Base-by-base conservation (phyloP, 2,888 invertebrate species). In the Drosophila aldrichi region DNA sequence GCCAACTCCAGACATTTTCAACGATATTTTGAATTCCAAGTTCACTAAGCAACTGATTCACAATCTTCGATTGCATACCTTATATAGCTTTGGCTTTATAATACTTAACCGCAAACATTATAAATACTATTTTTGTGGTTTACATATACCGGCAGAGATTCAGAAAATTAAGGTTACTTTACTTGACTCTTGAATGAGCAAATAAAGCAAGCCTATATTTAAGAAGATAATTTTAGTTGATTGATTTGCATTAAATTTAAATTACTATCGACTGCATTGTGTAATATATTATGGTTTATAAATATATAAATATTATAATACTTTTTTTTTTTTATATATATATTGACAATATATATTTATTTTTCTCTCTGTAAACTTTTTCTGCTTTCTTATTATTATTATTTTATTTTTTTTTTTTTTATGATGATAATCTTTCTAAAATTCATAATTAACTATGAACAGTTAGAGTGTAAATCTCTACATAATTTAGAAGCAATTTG, bases 1-100 rank as follows among this genome's bases (percentile, higher is more conserved):
- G 18, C 18, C 38, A 16, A 36, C 9, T n/a, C 20, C 41, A 10
- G 29, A 6, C 79, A 75, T 75, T 2, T 36, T 46, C 8, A 1
- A 2, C 29, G 16, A 16, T n/a, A 6, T 29, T 0, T 29, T 0
- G 2, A 46, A 49, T 55, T 20, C n/a, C 9, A 41, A 56, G n/a
- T 44, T 48, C n/a, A 16, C 18, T 48, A 10, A 25, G 16, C 14
- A 44, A 75, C 74, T 78, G 46, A 74, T 40, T 43, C 20, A 34
- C 5, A 34, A 14, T 8, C 8, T 7, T 8, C 5, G 0, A 3
- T 10, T 1, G 1, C 7, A 8, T 34, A 16, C 10, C 38, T 44
- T 62, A 51, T 58, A 55, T 61, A 58, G 36, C 18, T 25, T 18
- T n/a, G 0, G n/a, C 7, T 38, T 32, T 51, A 40, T 36, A 16